Percentiles rank a stretch among this genome's conserved stretches.
phyloP scores from a whole-genome alignment of 2,113 vertebrate species.

The Leptocoma aspasia region DNA sequence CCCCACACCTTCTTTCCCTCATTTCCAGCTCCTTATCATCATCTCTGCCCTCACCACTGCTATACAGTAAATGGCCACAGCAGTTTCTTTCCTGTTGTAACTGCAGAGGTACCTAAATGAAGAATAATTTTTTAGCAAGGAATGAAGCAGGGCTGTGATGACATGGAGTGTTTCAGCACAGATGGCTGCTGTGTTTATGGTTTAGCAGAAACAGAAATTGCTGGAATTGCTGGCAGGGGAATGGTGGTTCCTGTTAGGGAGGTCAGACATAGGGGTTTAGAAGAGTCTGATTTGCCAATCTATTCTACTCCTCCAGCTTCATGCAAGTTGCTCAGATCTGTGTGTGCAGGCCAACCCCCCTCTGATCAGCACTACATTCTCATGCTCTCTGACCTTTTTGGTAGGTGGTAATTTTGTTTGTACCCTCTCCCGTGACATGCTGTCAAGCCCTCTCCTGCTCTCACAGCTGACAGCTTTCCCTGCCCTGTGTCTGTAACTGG shows the following conservation, averaged over 20 bases:
- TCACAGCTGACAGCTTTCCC: background rate
- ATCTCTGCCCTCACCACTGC: background rate
- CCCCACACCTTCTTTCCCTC: too few species aligned
- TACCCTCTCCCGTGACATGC: conserved; percentile 11
- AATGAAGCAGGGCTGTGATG: background rate
- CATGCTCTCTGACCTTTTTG: conserved; percentile 18
- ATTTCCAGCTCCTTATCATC: background rate
- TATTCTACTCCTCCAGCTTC: background rate
- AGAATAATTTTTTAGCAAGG: background rate
- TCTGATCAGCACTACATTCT: background rate
- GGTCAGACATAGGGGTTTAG: background rate
- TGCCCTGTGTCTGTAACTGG: background rate
- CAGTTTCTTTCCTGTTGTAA: background rate
- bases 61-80: accelerated
- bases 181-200: background rate
- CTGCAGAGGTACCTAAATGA: background rate
- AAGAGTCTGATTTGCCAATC: background rate
- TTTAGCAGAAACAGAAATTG: background rate
- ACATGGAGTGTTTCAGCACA: background rate
- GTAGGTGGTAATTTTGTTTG: background rate
- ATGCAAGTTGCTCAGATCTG: background rate
- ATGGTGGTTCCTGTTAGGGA: accelerated
- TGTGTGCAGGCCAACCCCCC: background rate
- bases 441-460: background rate
- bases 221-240: background rate